phyloP scores from a whole-genome alignment of 1,140 invertebrate species.

The Globodera rostochiensis region DNA sequence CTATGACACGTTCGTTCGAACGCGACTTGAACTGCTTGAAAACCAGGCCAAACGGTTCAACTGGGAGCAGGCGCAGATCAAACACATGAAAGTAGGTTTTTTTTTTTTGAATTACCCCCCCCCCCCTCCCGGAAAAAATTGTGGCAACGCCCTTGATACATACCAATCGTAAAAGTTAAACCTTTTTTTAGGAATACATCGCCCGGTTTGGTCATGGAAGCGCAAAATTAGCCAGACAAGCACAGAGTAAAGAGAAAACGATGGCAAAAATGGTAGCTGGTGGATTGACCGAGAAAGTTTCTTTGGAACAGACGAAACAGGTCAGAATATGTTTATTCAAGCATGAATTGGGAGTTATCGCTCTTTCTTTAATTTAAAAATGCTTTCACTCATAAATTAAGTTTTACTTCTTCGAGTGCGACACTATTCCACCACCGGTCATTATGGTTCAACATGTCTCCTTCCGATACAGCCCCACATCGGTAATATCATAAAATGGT shows the following conservation, averaged over 20 bases:
- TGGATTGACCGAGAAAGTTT: constrained; percentile 87
- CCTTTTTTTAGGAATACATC: constrained; percentile 83
- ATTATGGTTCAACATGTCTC: constrained; percentile 98
- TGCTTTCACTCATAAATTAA: background rate
- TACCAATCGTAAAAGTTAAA: too few relatives aligned
- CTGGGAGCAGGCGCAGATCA: constrained; percentile 99
- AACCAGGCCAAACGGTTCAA: constrained; percentile 99
- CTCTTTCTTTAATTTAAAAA: background rate
- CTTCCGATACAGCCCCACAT: constrained; percentile 84
- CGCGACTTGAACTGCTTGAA: constrained; percentile 88
- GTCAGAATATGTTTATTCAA: background rate
- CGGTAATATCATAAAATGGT: constrained; percentile 62
- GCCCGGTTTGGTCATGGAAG: constrained; percentile 98
- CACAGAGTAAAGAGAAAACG: constrained; percentile 98
- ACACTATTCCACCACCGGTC: constrained; percentile 93
- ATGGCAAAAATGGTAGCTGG: constrained; percentile 97
- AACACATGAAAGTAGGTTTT: constrained; percentile 88
- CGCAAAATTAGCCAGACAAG: constrained; percentile 94
- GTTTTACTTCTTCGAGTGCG: constrained; percentile 90
- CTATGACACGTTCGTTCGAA: constrained; percentile 92
- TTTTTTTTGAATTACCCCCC: too few relatives aligned
- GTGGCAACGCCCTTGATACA: too few relatives aligned
- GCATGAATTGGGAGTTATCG: background rate
- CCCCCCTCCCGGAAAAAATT: too few relatives aligned
- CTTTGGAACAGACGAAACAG: constrained; percentile 77